phyloP scores from a whole-genome alignment of 2,113 vertebrate genomes.

The Genyomyrus donnyi region DNA sequence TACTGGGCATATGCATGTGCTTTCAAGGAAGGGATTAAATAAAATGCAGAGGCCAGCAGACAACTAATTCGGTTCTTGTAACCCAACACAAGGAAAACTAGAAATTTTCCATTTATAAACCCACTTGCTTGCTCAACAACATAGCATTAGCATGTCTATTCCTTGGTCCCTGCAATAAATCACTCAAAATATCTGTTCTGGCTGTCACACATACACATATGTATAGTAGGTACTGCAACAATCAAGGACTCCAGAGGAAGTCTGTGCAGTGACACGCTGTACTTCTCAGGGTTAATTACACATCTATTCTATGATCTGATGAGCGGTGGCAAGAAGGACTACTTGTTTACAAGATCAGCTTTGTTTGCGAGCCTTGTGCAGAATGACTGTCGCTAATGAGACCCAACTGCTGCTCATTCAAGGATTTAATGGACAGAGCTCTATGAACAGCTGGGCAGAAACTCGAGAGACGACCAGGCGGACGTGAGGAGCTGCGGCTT shows the following conservation, averaged over 20 bases:
- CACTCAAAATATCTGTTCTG: neutral
- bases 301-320: neutral
- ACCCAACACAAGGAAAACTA: neutral
- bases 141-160: neutral
- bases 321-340: neutral
- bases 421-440: constrained; percentile 3
- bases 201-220: neutral
- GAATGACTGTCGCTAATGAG: neutral
- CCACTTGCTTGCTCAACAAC: neutral
- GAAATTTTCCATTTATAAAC: neutral
- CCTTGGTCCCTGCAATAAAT: neutral
- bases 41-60: neutral
- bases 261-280: neutral
- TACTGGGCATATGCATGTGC: neutral
- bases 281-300: neutral
- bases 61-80: neutral
- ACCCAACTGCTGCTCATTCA: constrained; percentile 1
- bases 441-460: neutral
- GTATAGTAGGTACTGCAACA: neutral
- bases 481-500: neutral
- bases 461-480: neutral
- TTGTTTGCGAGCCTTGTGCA: neutral
- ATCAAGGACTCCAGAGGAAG: neutral
- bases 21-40: neutral
- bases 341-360: neutral